A percentile compares a stretch with the other conserved stretches of the same genome.
Conservation (phyloP, 2,797 vertebrate species). For the Esox lucius region DNA sequence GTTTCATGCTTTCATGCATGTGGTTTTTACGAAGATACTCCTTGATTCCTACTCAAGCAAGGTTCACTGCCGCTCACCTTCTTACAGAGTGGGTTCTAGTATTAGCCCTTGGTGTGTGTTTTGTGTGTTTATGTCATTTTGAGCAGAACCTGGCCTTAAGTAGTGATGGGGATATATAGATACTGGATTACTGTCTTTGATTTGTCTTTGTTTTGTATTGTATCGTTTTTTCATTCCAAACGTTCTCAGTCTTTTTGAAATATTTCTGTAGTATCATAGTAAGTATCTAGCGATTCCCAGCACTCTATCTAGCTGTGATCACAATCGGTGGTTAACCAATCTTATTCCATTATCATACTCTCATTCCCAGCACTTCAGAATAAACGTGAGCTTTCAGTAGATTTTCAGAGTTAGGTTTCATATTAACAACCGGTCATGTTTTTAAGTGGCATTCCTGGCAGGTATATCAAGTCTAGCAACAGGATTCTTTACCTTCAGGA, state of each 20-base stretch:
- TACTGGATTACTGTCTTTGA: no score
- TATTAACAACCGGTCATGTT: not conserved
- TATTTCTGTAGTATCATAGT: no score
- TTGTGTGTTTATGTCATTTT: not conserved
- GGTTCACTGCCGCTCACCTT: not conserved
- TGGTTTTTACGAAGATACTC: conserved; percentile 23
- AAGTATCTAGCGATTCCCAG: no score
- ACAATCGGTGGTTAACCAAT: conserved; percentile 23
- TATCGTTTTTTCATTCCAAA: no score
- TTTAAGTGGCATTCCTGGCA: not conserved
- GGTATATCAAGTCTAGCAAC: not conserved
- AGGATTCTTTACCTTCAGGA: not conserved
- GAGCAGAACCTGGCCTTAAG: not conserved
- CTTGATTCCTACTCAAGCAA: not conserved
- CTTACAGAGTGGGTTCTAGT: conserved; percentile 13
- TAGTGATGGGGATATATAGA: not conserved
- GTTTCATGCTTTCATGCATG: conserved; percentile 33
- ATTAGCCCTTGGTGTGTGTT: not conserved
- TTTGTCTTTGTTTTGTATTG: no score
- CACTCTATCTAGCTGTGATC: no score
- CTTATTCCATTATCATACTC: conserved; percentile 46
- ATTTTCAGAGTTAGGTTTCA: not conserved
- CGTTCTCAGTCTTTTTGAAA: no score
- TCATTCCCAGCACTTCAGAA: conserved; percentile 32
- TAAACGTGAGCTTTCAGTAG: conserved; percentile 33